Evolutionary conservation across 1,140 invertebrate genomes (phyloP), one percentile per base, ranked within the genome.

Genomic region (Asobara japonica): DNA sequence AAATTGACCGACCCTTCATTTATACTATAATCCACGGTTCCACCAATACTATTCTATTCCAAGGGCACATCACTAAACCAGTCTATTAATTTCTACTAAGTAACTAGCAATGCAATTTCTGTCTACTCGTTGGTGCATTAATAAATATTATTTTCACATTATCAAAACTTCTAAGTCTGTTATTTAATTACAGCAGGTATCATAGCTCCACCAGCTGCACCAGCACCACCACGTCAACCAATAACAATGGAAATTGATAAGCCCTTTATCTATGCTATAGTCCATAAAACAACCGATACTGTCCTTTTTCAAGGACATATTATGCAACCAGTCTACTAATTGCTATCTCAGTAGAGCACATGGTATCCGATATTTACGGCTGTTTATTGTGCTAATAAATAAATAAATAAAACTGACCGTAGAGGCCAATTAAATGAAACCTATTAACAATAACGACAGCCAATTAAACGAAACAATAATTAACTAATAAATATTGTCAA

Each of bases 11-110:
- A 16, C 69, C 69, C 8, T 65, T 71, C 22, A 31, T 45, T 18
- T 71, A 69, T 51, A 38, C 48, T 66, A 70, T 76, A 18, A 7
- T 71, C 0, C 29, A 73, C 22, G 11, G 6, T 7, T 29, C 48
- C n/a, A 30, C 22, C 10, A 38, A 70, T 51, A 51, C 45, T 1
- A 38, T 51, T 41, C 11, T 76, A 0, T 74, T 74, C 22, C 56
- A 67, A 38, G 75, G 75, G 36, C 60, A 36, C 10, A 25, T 76
- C 41, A 48, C 4, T 16, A n/a, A 27, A 16, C 71, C 65, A 20
- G 20, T 1, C 10, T 33, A 13, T 13, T 41, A 66, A 61, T 69
- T 16, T 62, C n/a, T 22, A 25, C 22, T 13, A 16, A 16, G 4
- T 64, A 16, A 31, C 16, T 30, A 18, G 20, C 30, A 3, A 3